Conservation (phyloP, 2,888 invertebrate species). For the Vanessa cardui region DNA sequence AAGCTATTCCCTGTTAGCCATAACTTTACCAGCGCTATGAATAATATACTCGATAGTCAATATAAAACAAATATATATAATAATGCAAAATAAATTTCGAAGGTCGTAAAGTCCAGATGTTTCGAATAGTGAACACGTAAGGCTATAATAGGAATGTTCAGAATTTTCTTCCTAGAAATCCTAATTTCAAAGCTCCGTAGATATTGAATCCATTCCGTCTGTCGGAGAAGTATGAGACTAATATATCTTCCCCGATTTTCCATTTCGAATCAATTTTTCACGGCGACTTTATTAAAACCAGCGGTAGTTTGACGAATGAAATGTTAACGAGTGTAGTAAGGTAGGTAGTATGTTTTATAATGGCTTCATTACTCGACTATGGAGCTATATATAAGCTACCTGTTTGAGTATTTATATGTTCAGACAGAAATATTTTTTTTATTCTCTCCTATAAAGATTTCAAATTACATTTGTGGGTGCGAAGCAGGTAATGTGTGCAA, state of each 20-base stretch:
- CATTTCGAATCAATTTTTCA: constrained; percentile 33
- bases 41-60: background rate
- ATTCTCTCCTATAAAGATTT: no score
- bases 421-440: no score
- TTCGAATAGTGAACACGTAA: constrained; percentile 10
- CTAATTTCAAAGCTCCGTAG: constrained; percentile 30
- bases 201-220: constrained; percentile 34
- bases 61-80: background rate
- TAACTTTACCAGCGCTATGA: no score
- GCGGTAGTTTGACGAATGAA: constrained; percentile 19
- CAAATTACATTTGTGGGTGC: no score
- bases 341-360: background rate
- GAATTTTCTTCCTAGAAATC: constrained; percentile 20
- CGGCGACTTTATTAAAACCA: constrained; percentile 26
- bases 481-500: no score
- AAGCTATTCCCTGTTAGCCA: no score
- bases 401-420: no score
- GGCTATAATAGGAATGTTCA: constrained; percentile 7
- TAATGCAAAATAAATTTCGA: background rate
- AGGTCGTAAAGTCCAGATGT: background rate
- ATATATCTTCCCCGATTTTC: constrained; percentile 30
- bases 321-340: background rate
- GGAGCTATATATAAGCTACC: no score
- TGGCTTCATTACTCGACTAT: background rate
- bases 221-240: constrained; percentile 33